Conservation (phyloP, 2,797 vertebrate genomes). For the Todus mexicanus region DNA sequence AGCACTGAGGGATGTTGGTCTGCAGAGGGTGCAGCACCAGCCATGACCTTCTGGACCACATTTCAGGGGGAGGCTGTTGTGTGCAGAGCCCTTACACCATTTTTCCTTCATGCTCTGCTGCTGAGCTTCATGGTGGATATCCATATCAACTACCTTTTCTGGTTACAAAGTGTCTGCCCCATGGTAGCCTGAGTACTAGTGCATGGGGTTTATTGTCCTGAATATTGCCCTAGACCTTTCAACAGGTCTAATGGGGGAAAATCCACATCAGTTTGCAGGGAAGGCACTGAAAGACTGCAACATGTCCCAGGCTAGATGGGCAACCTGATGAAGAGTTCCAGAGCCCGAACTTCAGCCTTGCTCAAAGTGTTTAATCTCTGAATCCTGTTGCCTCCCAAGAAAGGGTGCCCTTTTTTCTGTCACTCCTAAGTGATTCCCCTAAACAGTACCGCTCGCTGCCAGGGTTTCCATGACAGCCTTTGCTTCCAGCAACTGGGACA, state of each 20-base stretch:
- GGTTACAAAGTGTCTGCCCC: not conserved
- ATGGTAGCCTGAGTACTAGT: not conserved
- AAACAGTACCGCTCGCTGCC: not conserved
- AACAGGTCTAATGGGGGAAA: not conserved
- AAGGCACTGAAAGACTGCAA: not conserved
- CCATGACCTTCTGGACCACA: not conserved
- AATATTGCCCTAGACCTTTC: not conserved
- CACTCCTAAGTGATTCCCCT: not conserved
- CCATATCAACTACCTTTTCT: not conserved
- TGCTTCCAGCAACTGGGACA: accelerated
- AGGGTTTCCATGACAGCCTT: constrained; percentile 30
- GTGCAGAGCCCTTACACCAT: not conserved
- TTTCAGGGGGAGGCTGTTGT: not conserved
- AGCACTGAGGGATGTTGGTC: not conserved
- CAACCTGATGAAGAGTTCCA: not conserved
- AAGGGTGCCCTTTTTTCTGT: not conserved
- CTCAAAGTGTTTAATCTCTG: not conserved
- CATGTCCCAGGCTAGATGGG: not conserved
- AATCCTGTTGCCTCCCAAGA: not conserved
- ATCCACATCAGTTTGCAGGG: not conserved
- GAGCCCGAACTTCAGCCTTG: not conserved
- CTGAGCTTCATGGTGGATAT: not conserved
- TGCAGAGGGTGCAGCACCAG: not conserved
- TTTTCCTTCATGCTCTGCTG: not conserved
- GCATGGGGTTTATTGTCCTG: not conserved